phyloP scores from a whole-genome alignment of 2,888 invertebrate species.

The Oligia strigilis region DNA sequence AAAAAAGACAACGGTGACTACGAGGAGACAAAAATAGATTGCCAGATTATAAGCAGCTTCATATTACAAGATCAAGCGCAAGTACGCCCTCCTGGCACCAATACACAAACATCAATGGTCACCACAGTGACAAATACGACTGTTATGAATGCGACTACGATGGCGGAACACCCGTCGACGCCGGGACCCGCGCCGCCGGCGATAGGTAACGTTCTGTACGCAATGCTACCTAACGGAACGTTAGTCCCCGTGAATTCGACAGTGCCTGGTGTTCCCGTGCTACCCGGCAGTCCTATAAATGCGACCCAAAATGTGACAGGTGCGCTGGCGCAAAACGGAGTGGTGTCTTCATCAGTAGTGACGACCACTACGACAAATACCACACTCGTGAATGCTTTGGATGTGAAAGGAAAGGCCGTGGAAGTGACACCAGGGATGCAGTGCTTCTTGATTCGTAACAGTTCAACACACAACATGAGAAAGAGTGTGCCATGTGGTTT shows the following conservation, averaged over 20 bases:
- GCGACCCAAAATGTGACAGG: conserved; percentile 63
- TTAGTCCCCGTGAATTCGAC: conserved; percentile 76
- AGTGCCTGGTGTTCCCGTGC: conserved; percentile 30
- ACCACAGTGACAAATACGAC: conserved; percentile 84
- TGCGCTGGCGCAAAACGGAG: conserved; percentile 61
- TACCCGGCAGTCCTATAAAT: conserved; percentile 33
- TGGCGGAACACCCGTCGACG: conserved; percentile 59
- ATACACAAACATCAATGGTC: conserved; percentile 76
- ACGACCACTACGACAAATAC: conserved; percentile 82
- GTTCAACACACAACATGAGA: conserved; percentile 76
- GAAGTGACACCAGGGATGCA: conserved; percentile 85
- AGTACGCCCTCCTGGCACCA: conserved; percentile 68
- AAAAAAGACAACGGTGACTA: conserved; percentile 85
- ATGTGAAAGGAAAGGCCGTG: conserved; percentile 84
- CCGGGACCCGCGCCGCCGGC: conserved; percentile 49
- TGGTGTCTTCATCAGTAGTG: conserved; percentile 73
- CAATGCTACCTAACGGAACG: conserved; percentile 83
- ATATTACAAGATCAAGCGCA: conserved; percentile 78
- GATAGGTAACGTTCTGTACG: conserved; percentile 69
- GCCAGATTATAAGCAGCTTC: conserved; percentile 84
- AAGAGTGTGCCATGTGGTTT: conserved; percentile 82
- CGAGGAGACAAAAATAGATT: conserved; percentile 86
- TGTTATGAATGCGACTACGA: conserved; percentile 75
- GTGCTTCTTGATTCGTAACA: conserved; percentile 81
- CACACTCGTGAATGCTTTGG: conserved; percentile 82